Evolutionary conservation across 2,113 vertebrate species (phyloP), one percentile per base, ranked within the genome.

Genomic region (Microcebus ravelobensis): DNA sequence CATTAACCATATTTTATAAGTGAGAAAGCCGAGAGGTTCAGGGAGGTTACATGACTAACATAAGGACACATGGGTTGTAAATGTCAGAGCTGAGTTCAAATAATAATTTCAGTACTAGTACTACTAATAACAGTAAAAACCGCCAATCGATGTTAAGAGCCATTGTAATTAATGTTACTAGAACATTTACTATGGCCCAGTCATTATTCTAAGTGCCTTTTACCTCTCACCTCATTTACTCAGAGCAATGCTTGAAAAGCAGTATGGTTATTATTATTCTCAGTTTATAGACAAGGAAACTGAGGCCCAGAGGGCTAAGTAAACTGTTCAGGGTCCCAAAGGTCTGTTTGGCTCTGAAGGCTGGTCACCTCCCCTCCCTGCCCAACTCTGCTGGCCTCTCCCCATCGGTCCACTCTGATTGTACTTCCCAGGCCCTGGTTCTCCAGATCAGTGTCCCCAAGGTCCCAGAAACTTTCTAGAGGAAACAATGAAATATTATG

Each of bases 201-300:
- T 17, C 31, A 87, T 45, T 59, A 5, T n/a, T 63, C n/a, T 15
- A 86, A 85, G 27, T 23, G 29, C 45, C 57, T 95, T 74, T 80
- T 11, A 76, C 34, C 27, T 36, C 39, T 42, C 36, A 81, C 80
- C 9, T 67, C 8, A 81, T 45, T 87, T 73, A 79, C 11, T 88
- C 39, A 93, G 61, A 95, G 70, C 27, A 73, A 90, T 34, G 17
- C 12, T 74, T 34, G 42, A 63, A 13, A 13, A 29, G 17, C 3
- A 36, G 17, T 25, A 27, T 48, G 90, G 45, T 8, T 14, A 25
- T 39, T 15, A 67, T 61, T 84, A 42, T 83, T 65, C 57, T 42
- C 59, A 87, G 67, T 92, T 65, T 79, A 84, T 8, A 61, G 48
- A 90, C 34, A 42, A 84, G 59, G n/a, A 96, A 93, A 91, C 1